These are phyloP conservation scores for Troglohyphantes excavatus DNA, from an alignment of 2,888 invertebrate species.

Conservation along the genomic window DNA sequence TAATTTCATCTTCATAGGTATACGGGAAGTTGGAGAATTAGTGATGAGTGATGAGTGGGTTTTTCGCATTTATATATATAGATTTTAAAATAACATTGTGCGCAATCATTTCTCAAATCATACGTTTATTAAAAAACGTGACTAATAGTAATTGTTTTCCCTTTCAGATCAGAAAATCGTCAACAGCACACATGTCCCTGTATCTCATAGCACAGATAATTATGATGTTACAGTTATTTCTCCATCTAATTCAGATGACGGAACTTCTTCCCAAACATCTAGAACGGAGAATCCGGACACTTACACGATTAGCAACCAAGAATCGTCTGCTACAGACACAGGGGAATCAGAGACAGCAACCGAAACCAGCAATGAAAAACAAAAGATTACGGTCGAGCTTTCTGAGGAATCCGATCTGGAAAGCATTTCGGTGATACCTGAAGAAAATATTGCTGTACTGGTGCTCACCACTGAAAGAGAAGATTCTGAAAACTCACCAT, in stretches of 20 bases:
- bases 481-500: not conserved
- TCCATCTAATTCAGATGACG: slow-evolving; percentile 11
- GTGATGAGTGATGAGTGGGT: too few species aligned
- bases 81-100: too few species aligned
- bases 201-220: slow-evolving; percentile 70
- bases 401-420: slow-evolving; percentile 52
- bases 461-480: slow-evolving; percentile 64
- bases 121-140: too few species aligned
- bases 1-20: too few species aligned
- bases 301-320: not conserved
- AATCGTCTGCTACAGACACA: not conserved
- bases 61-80: too few species aligned
- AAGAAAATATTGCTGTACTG: slow-evolving; percentile 71
- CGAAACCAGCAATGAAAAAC: slow-evolving; percentile 36
- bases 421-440: slow-evolving; percentile 73
- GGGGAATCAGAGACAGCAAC: slow-evolving; percentile 12
- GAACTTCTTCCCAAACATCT: slow-evolving; percentile 36
- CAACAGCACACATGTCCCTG: slow-evolving; percentile 51
- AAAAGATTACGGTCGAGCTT: slow-evolving; percentile 69
- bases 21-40: too few species aligned
- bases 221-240: slow-evolving; percentile 71
- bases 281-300: slow-evolving; percentile 14
- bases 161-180: slow-evolving; percentile 45
- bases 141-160: not conserved
- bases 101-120: too few species aligned